Base-by-base conservation (phyloP, 2,113 vertebrate genomes). In the Tragelaphus strepsiceros region DNA sequence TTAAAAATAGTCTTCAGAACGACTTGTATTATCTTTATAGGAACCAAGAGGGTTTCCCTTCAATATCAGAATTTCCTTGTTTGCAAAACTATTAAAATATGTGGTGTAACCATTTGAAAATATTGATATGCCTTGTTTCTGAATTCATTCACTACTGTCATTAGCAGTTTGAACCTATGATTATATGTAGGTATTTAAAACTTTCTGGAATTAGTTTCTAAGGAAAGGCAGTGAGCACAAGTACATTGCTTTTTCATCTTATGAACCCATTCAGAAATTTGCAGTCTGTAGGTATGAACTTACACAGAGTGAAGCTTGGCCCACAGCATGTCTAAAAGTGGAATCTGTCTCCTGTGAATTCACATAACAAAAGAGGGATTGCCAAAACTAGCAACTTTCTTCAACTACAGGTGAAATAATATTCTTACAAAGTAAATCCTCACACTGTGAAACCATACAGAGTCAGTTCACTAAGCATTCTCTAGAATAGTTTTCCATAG, bases 381-480 rank as follows among this genome's bases (percentile, higher is more conserved):
- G 94, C 94, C 96, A 96, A 97, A 93, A 85, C 67, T 90, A 92
- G 95, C 89, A 94, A 87, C 58, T 86, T 78, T 91, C 81, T 96
- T 95, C 80, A 97, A 95, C 78, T 91, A 95, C 92, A 98, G 90
- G 94, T 95, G 97, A 92, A 97, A 96, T 96, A 92, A 97, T 97
- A 96, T 81, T 97, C 86, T 94, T 91, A 77, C 58, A 84, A 58
- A 96, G 96, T 83, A 97, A 96, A 94, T 80, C 82, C 58, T 98
- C 91, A 91, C 77, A 95, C 95, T 71, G 83, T 81, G 94, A 96
- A 98, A 96, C 92, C 71, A 90, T 17, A 88, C 95, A 91, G 81
- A 89, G 61, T 95, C 64, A 92, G 88, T 80, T 97, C 64, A 80
- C 91, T 82, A 92, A 81, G 80, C 0, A 0, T 53, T 91, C 95